A percentile compares a stretch with the other conserved stretches of the same genome.
Conservation (phyloP, 2,113 vertebrate genomes). For the Carlito syrichta region DNA sequence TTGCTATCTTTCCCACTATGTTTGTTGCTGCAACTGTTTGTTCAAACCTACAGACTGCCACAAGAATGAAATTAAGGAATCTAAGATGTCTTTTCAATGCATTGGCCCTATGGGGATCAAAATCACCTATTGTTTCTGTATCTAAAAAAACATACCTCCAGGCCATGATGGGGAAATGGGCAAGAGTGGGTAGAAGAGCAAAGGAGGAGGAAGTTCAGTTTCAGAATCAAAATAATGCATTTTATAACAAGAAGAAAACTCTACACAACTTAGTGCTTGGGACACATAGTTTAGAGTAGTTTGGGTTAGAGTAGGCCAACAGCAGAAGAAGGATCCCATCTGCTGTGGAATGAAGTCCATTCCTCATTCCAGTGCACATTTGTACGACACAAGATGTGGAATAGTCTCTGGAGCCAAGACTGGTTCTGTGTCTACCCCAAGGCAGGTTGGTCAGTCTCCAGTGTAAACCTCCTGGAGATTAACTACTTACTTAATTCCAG, state of each 20-base stretch:
- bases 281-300: conserved; percentile 1
- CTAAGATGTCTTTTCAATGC: no score
- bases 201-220: not conserved
- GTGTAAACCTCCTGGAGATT: conserved; percentile 78
- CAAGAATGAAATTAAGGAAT: not conserved
- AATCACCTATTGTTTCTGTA: not conserved
- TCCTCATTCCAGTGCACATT: conserved; percentile 66
- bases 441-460: conserved; percentile 76
- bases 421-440: conserved; percentile 62
- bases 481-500: conserved; percentile 79
- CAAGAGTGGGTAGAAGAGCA: conserved; percentile 18
- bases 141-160: not conserved
- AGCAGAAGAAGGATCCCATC: not conserved
- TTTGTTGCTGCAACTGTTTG: not conserved
- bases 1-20: not conserved
- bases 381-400: conserved; percentile 66
- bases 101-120: not conserved
- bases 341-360: conserved; percentile 35
- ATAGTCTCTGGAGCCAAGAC: conserved; percentile 66
- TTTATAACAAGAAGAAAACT: conserved; percentile 18
- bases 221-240: not conserved
- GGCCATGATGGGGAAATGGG: not conserved
- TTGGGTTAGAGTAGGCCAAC: conserved; percentile 62
- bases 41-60: not conserved
- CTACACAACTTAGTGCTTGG: conserved; percentile 43